phyloP scores from a whole-genome alignment of 1,140 invertebrate genomes.

The Drosophila yakuba region DNA sequence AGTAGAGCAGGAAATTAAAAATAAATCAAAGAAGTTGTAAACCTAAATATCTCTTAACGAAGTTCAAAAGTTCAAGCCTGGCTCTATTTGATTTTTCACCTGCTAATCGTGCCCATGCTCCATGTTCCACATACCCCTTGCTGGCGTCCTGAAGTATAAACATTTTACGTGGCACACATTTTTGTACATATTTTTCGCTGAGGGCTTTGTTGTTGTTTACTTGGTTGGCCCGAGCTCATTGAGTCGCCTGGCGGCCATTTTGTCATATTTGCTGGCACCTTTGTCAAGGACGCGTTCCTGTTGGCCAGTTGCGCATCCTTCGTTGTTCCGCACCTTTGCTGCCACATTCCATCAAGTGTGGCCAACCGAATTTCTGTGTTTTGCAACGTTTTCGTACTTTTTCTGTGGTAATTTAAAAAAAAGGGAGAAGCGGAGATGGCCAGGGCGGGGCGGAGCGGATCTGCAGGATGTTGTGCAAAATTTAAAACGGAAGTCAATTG shows the following conservation, averaged over 20 bases:
- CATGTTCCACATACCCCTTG: background rate
- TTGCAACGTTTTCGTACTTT: conserved; percentile 19
- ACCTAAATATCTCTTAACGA: too few relatives aligned
- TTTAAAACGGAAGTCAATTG: conserved; percentile 83
- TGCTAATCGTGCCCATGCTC: background rate
- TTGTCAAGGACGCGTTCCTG: conserved; percentile 66
- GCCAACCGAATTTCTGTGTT: conserved; percentile 41
- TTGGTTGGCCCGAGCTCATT: conserved; percentile 45
- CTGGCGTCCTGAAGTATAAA: conserved; percentile 17
- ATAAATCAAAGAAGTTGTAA: too few relatives aligned
- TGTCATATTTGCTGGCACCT: conserved; percentile 65
- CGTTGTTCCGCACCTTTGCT: conserved; percentile 10
- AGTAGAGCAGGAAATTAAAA: too few relatives aligned
- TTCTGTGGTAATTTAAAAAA: conserved; percentile 43
- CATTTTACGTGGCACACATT: conserved; percentile 27
- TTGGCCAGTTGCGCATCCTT: conserved; percentile 21
- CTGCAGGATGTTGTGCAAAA: conserved; percentile 77
- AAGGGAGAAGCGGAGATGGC: background rate
- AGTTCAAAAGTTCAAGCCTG: too few relatives aligned
- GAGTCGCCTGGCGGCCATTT: conserved; percentile 58
- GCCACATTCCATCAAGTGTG: conserved; percentile 32
- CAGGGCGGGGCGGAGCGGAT: background rate
- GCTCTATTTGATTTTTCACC: background rate
- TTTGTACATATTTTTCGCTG: conserved; percentile 16
- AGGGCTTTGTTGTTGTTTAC: conserved; percentile 30